These are phyloP conservation scores for Heliconius aoede DNA, from an alignment of 2,888 invertebrate species.

Conservation along the genomic window DNA sequence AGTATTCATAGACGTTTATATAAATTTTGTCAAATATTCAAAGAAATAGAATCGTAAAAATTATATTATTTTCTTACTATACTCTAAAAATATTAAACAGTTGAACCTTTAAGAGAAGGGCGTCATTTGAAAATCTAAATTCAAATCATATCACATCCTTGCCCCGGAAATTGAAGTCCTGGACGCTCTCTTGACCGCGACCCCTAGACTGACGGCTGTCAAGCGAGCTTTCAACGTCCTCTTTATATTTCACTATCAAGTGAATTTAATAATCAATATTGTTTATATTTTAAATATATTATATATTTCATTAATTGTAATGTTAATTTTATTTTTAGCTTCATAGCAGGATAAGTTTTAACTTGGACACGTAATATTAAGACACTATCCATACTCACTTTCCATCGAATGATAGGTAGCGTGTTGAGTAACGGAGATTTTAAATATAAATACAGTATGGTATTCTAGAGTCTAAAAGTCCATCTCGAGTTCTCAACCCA, in stretches of 20 bases:
- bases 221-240: slow-evolving; percentile 54
- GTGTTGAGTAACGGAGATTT: too few species aligned
- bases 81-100: background rate
- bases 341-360: background rate
- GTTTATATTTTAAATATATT: background rate
- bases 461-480: too few species aligned
- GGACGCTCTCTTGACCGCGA: slow-evolving; percentile 70
- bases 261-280: background rate
- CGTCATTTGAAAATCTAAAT: slow-evolving; percentile 63
- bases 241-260: slow-evolving; percentile 4
- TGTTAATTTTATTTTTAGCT: background rate
- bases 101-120: slow-evolving; percentile 8
- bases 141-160: slow-evolving; percentile 66
- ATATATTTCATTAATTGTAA: background rate
- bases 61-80: too few species aligned
- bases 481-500: too few species aligned
- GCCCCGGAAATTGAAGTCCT: slow-evolving; percentile 77
- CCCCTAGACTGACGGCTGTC: slow-evolving; percentile 73
- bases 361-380: background rate
- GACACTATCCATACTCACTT: background rate
- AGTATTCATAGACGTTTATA: too few species aligned
- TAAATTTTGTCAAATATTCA: too few species aligned
- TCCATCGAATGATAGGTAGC: background rate
- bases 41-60: background rate
- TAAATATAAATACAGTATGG: too few species aligned